Conservation (phyloP, 2,888 invertebrate genomes). For the Drosophila percnosoma region DNA sequence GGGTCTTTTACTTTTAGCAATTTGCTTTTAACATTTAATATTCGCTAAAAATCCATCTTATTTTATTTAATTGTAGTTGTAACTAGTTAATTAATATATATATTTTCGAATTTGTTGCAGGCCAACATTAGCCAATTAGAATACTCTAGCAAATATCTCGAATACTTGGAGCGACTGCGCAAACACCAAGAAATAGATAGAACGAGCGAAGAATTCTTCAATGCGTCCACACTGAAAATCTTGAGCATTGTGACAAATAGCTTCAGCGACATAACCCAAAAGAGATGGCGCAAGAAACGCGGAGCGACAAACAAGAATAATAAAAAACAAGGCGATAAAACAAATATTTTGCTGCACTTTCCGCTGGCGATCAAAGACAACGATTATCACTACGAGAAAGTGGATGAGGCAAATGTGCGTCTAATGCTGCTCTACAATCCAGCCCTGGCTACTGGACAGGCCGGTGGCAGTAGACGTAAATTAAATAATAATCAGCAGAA, state of each 20-base stretch:
- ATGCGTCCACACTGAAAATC: constrained; percentile 55
- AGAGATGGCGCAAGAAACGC: constrained; percentile 40
- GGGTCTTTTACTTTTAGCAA: background rate
- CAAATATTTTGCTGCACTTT: constrained; percentile 68
- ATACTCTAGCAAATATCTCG: constrained; percentile 87
- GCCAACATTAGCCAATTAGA: constrained; percentile 89
- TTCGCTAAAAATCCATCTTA: background rate
- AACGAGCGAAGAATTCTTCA: background rate
- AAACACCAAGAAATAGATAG: constrained; percentile 11
- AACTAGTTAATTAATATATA: background rate
- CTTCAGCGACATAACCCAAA: constrained; percentile 48
- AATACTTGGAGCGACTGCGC: constrained; percentile 86
- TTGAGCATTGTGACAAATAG: constrained; percentile 73
- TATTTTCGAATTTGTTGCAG: constrained; percentile 83
- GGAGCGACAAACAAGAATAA: background rate
- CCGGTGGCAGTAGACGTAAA: background rate
- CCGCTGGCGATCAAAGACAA: constrained; percentile 57
- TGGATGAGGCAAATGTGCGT: constrained; percentile 83
- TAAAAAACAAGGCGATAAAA: constrained; percentile 36
- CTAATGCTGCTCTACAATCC: constrained; percentile 81
- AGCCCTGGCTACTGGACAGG: constrained; percentile 48
- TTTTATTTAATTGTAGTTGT: background rate
- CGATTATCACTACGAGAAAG: constrained; percentile 61
- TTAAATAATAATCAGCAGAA: constrained; percentile 20
- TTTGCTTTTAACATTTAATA: background rate